A percentile compares a stretch with the other conserved stretches of the same genome.
These are phyloP conservation scores for Spodoptera exigua DNA, from an alignment of 2,888 invertebrate genomes.

Conservation along the genomic window DNA sequence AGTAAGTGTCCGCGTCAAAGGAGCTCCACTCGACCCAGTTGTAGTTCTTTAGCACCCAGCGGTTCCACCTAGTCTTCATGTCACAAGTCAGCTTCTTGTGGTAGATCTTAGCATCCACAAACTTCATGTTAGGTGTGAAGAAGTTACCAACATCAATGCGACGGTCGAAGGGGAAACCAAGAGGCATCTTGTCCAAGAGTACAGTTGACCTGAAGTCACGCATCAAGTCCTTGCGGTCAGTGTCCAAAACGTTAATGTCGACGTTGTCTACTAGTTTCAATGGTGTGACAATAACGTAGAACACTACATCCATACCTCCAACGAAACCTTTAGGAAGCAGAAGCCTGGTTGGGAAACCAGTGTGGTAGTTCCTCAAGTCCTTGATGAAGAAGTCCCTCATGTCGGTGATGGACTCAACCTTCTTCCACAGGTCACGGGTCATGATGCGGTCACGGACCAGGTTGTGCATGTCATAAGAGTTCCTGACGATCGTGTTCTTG, in stretches of 20 bases:
- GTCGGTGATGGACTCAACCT: constrained; percentile 88
- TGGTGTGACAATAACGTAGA: constrained; percentile 91
- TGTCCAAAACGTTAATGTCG: constrained; percentile 77
- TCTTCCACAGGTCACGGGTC: constrained; percentile 90
- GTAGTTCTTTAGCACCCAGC: constrained; percentile 78
- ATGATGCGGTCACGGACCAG: constrained; percentile 91
- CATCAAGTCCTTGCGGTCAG: constrained; percentile 80
- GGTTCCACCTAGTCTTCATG: constrained; percentile 82
- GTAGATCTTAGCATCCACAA: constrained; percentile 91
- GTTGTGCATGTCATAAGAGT: constrained; percentile 91
- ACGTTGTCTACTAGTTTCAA: constrained; percentile 81
- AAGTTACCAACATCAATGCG: constrained; percentile 89
- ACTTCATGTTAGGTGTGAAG: constrained; percentile 91
- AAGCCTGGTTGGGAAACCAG: constrained; percentile 92
- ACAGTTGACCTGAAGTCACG: constrained; percentile 78
- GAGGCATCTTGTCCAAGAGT: constrained; percentile 90
- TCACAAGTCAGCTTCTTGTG: constrained; percentile 88
- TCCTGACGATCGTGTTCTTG: constrained; percentile 90
- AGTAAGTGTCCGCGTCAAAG: constrained; percentile 67
- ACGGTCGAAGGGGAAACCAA: constrained; percentile 94
- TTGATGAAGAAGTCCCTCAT: constrained; percentile 73
- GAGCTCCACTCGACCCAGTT: constrained; percentile 73
- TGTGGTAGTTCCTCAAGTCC: constrained; percentile 85
- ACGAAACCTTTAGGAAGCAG: constrained; percentile 92
- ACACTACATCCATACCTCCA: constrained; percentile 91